These are phyloP conservation scores for Tachuris rubrigastra DNA, from an alignment of 2,113 vertebrate genomes.

Conservation along the genomic window DNA sequence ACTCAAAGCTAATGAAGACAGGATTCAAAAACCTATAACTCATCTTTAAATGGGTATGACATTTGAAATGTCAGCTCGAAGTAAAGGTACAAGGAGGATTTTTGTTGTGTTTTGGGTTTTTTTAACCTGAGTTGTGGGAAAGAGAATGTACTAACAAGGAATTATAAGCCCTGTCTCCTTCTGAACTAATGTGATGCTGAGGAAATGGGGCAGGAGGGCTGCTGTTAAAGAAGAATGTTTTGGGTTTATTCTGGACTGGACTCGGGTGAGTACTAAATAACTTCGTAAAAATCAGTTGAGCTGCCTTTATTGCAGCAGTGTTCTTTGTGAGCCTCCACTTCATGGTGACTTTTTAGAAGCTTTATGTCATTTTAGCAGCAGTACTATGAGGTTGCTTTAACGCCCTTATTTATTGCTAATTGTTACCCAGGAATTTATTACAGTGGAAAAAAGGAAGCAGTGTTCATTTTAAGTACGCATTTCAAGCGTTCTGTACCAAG, in stretches of 20 bases:
- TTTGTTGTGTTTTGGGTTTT: neutral
- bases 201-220: neutral
- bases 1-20: neutral
- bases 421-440: neutral
- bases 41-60: neutral
- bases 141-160: neutral
- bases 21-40: neutral
- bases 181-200: neutral
- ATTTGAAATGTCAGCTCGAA: too few species aligned
- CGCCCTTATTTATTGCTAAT: neutral
- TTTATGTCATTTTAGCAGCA: neutral
- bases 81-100: neutral
- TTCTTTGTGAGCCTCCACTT: neutral
- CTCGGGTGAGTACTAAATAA: neutral
- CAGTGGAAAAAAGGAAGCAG: neutral
- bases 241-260: neutral
- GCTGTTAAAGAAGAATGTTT: neutral
- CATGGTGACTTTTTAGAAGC: neutral
- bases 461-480: neutral
- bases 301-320: neutral
- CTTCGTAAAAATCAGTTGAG: neutral
- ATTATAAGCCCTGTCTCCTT: neutral
- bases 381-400: neutral
- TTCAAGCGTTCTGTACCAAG: neutral
- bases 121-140: neutral